These are phyloP conservation scores for Colletes collaris DNA, from an alignment of 2,888 invertebrate species.

Conservation along the genomic window DNA sequence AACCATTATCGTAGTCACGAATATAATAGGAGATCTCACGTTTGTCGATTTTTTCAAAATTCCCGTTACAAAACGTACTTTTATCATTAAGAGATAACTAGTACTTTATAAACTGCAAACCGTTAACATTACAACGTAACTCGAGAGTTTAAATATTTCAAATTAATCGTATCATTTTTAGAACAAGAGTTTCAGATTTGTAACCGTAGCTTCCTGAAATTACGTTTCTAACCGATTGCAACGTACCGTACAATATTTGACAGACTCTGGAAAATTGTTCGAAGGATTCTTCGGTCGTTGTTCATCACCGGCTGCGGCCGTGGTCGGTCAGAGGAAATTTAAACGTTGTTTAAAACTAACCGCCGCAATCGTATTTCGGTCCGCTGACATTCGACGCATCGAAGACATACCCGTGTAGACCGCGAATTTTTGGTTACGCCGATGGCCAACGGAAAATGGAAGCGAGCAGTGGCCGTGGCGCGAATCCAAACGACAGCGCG, in stretches of 20 bases:
- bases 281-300: conserved; percentile 55
- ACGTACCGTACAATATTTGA: background rate
- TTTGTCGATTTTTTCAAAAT: no score
- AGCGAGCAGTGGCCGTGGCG: conserved; percentile 35
- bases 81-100: no score
- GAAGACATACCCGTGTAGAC: conserved; percentile 39
- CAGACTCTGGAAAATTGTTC: conserved; percentile 18
- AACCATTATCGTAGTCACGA: no score
- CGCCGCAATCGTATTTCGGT: conserved; percentile 48
- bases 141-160: no score
- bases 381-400: conserved; percentile 43
- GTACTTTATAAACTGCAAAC: no score
- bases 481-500: conserved; percentile 49
- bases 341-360: conserved; percentile 53
- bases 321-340: conserved; percentile 33
- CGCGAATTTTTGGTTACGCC: conserved; percentile 57
- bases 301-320: conserved; percentile 44
- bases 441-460: conserved; percentile 38
- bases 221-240: background rate
- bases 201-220: background rate
- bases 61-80: no score
- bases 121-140: no score
- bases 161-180: no score
- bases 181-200: no score
- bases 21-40: no score